Evolutionary conservation across 2,113 vertebrate genomes (phyloP), one percentile per base, ranked within the genome.

Genomic region (Tyto alba): DNA sequence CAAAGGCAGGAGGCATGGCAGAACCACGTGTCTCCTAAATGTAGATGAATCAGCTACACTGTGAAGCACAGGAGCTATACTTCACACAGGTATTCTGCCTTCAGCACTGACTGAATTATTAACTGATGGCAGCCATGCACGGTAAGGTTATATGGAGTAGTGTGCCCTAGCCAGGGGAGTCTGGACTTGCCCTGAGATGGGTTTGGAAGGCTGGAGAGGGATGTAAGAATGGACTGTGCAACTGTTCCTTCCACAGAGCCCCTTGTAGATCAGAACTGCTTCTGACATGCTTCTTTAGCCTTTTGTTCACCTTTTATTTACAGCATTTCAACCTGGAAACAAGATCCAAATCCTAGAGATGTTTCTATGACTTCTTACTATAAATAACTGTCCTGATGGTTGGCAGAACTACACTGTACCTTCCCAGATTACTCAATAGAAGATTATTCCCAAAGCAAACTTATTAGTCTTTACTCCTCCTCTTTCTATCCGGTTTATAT

Each of bases 181-280:
- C 26, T 53, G 30, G 18, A 30, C 13, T 80, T 10, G 0, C 8
- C 9, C 7, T 0, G 0, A 41, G 29, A 18, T 47, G 13, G 16
- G 3, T 73, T 82, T 47, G 38, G 71, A 88, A 83, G 23, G 11
- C 3, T 66, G 36, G 64, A 90, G 50, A 60, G 5, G 15, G 15
- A 30, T 25, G 11, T 74, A 32, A 1, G 16, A 83, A 68, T 0
- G 2, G 19, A 74, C 3, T 8, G 6, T 56, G 23, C 8, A 62
- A 36, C 16, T 53, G 15, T 1, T 84, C 13, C 10, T 77, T 80
- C 40, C 27, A 16, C 11, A 2, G 16, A 91, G 21, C 6, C 8
- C 5, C 9, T 13, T 3, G 1, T n/a, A 53, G 27, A 48, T 16
- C 47, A n/a, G 36, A 18, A 22, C 26, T 13, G 6, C 12, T 75